Conservation (phyloP, 2,888 invertebrate genomes). For the Dicyrtoma fusca region DNA sequence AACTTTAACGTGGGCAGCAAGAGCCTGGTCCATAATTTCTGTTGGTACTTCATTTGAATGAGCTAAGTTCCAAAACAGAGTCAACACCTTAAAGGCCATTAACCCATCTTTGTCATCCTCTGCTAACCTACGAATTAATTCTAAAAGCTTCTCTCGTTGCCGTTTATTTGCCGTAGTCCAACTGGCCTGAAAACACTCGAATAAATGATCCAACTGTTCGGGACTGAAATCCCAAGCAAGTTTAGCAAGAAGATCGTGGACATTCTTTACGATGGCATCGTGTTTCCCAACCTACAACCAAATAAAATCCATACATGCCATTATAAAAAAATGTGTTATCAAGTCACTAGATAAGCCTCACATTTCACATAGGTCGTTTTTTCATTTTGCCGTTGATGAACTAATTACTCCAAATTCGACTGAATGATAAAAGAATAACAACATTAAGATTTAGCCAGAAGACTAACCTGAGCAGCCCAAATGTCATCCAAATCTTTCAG, state of each 20-base stretch:
- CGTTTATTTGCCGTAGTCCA: constrained; percentile 96
- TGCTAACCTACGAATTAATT: constrained; percentile 89
- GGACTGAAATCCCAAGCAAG: constrained; percentile 98
- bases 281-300: constrained; percentile 77
- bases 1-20: constrained; percentile 94
- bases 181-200: constrained; percentile 81
- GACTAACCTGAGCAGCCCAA: constrained; percentile 84
- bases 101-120: constrained; percentile 99
- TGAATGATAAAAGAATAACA: too few relatives aligned
- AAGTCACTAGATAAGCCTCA: too few relatives aligned
- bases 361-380: too few relatives aligned
- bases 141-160: constrained; percentile 91
- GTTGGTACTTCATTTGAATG: constrained; percentile 95
- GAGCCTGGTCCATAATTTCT: constrained; percentile 95
- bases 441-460: too few relatives aligned
- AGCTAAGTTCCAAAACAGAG: constrained; percentile 94
- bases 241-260: constrained; percentile 93
- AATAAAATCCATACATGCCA: constrained; percentile 53
- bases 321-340: background rate
- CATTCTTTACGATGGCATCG: constrained; percentile 97
- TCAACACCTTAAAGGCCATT: constrained; percentile 95
- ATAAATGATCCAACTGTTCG: constrained; percentile 94
- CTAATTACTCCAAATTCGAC: too few relatives aligned
- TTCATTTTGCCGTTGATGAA: too few relatives aligned
- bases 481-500: constrained; percentile 90